These are phyloP conservation scores for Ophion ellenae DNA, from an alignment of 2,888 invertebrate species.

Conservation along the genomic window DNA sequence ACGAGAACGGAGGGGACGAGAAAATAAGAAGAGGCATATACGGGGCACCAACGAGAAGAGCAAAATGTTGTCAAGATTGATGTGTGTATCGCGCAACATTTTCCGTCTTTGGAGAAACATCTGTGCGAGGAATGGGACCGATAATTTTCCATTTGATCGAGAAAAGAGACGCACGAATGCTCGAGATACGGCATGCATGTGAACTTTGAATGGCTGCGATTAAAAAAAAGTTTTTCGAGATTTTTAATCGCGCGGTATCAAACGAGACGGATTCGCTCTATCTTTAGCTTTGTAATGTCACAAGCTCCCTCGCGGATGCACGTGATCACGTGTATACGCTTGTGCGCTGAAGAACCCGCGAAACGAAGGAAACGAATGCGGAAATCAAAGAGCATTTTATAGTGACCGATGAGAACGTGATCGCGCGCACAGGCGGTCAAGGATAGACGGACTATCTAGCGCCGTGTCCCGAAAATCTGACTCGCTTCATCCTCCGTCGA, in stretches of 20 bases:
- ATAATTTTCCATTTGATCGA: constrained; percentile 43
- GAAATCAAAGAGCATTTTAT: constrained; percentile 30
- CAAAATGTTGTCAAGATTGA: neutral
- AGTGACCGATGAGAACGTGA: constrained; percentile 9
- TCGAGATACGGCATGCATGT: constrained; percentile 31
- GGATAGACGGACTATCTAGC: neutral
- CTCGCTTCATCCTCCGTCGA: neutral
- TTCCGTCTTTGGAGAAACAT: neutral
- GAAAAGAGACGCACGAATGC: constrained; percentile 9
- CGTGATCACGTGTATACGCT: constrained; percentile 32
- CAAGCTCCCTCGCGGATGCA: constrained; percentile 9
- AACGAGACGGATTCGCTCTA: constrained; percentile 47
- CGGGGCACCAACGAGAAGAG: neutral
- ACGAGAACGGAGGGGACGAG: neutral
- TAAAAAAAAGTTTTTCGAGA: constrained; percentile 32
- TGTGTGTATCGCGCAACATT: constrained; percentile 4
- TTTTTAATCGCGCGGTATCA: constrained; percentile 40
- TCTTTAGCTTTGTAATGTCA: constrained; percentile 44
- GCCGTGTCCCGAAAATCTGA: neutral
- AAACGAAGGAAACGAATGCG: constrained; percentile 12
- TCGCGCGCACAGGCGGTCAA: neutral
- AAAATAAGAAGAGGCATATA: neutral
- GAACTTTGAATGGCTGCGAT: constrained; percentile 54
- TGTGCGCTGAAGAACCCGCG: neutral
- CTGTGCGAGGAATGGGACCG: neutral